Percentiles rank a stretch among this genome's conserved stretches.
These are phyloP conservation scores for Ischnura elegans DNA, from an alignment of 2,888 invertebrate genomes.

Conservation along the genomic window DNA sequence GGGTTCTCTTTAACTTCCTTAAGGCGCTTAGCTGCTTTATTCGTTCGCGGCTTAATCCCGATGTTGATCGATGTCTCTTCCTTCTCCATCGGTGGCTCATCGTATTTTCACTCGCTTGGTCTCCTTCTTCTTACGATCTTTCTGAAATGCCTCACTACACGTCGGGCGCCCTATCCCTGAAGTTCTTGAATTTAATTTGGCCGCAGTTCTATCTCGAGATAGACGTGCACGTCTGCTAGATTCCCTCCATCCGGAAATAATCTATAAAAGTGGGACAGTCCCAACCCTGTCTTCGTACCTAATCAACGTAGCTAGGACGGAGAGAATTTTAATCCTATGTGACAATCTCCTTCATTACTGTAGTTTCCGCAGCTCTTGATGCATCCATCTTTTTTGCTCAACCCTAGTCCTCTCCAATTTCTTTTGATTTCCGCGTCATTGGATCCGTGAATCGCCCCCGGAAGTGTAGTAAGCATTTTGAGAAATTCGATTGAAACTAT, in stretches of 20 bases:
- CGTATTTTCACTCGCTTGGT: neutral
- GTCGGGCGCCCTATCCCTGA: neutral
- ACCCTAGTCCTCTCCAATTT: neutral
- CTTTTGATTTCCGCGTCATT: neutral
- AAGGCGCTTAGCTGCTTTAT: neutral
- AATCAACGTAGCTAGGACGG: neutral
- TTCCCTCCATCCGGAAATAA: neutral
- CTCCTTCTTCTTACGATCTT: neutral
- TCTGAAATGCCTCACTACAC: neutral
- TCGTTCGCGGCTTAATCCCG: neutral
- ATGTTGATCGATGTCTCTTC: conserved; percentile 24
- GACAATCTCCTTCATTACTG: neutral
- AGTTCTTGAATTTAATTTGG: conserved; percentile 4
- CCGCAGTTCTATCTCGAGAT: neutral
- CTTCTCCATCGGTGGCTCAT: neutral
- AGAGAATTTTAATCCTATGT: neutral
- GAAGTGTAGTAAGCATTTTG: too few species aligned
- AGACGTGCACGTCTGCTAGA: neutral
- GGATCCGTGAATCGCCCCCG: neutral
- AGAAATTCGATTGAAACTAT: too few species aligned
- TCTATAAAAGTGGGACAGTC: neutral
- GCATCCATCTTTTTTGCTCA: neutral
- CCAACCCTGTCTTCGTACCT: neutral
- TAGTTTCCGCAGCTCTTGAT: neutral
- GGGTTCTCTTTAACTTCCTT: neutral